A percentile compares a stretch with the other conserved stretches of the same genome.
phyloP scores from a whole-genome alignment of 2,888 invertebrate genomes.

The Neocrepidodera transversa region DNA sequence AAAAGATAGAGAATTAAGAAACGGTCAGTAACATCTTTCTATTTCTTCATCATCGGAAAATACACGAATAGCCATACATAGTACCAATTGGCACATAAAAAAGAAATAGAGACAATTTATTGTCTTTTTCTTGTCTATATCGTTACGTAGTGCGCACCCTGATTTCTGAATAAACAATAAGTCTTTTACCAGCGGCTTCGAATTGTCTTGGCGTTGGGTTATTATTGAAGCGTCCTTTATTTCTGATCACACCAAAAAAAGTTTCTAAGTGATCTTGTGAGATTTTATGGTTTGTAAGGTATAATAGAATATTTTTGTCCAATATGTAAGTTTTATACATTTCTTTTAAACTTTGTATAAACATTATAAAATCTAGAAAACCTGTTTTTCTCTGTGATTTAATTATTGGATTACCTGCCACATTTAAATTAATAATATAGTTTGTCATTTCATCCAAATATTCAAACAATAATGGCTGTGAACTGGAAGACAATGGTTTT shows the following conservation, averaged over 20 bases:
- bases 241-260: slow-evolving; percentile 12
- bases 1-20: too few relatives aligned
- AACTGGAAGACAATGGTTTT: too few relatives aligned
- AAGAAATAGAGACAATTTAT: too few relatives aligned
- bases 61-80: too few relatives aligned
- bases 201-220: slow-evolving; percentile 33
- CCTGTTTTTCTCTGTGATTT: slow-evolving; percentile 26
- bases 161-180: slow-evolving; percentile 34
- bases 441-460: slow-evolving; percentile 13
- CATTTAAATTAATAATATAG: slow-evolving; percentile 14
- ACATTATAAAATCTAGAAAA: slow-evolving; percentile 28
- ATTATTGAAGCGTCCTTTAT: slow-evolving; percentile 29
- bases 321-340: slow-evolving; percentile 16
- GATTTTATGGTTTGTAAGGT: neutral
- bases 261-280: slow-evolving; percentile 6
- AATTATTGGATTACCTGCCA: slow-evolving; percentile 4
- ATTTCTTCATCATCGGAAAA: too few relatives aligned
- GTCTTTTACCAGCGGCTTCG: slow-evolving; percentile 31
- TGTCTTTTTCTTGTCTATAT: too few relatives aligned
- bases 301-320: neutral
- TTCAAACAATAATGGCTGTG: slow-evolving; percentile 21
- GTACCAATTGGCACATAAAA: too few relatives aligned
- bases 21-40: too few relatives aligned
- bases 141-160: too few relatives aligned
- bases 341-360: slow-evolving; percentile 20